These are phyloP conservation scores for Stegostoma tigrinum DNA, from an alignment of 2,113 vertebrate species.

Conservation along the genomic window DNA sequence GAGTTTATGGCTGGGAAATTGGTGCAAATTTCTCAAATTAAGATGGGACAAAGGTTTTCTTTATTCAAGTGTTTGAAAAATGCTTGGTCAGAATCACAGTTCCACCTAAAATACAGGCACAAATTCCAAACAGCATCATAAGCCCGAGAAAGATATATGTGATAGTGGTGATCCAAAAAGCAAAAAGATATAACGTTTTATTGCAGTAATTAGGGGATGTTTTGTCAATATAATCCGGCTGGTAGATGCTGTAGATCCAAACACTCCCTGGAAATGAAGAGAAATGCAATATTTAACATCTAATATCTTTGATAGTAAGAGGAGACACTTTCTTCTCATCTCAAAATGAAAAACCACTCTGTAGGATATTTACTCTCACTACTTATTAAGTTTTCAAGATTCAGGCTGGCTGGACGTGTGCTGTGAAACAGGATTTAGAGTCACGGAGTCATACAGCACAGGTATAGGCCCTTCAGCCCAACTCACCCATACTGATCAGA, in stretches of 20 bases:
- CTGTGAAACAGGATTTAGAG: too few species aligned
- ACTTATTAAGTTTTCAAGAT: too few species aligned
- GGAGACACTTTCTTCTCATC: not conserved
- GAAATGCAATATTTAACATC: not conserved
- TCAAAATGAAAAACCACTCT: too few species aligned
- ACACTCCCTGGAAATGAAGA: conserved; percentile 52
- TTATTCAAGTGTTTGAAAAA: not conserved
- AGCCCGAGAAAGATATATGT: conserved; percentile 46
- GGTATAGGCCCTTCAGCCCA: too few species aligned
- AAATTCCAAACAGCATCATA: not conserved
- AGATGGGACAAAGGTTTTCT: not conserved
- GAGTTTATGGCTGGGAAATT: not conserved
- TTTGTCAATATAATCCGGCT: conserved; percentile 49
- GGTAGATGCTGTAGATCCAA: conserved; percentile 63
- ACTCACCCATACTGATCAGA: too few species aligned
- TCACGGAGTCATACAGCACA: too few species aligned
- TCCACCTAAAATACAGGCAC: conserved; percentile 8
- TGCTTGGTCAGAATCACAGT: not conserved
- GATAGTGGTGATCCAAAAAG: conserved; percentile 56
- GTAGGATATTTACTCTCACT: too few species aligned
- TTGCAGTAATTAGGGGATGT: conserved; percentile 46
- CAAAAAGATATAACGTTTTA: conserved; percentile 54
- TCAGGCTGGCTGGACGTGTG: too few species aligned
- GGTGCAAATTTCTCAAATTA: not conserved
- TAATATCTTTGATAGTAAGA: not conserved